Base-by-base conservation (phyloP, 2,797 vertebrate genomes). In the Halcyon badia region DNA sequence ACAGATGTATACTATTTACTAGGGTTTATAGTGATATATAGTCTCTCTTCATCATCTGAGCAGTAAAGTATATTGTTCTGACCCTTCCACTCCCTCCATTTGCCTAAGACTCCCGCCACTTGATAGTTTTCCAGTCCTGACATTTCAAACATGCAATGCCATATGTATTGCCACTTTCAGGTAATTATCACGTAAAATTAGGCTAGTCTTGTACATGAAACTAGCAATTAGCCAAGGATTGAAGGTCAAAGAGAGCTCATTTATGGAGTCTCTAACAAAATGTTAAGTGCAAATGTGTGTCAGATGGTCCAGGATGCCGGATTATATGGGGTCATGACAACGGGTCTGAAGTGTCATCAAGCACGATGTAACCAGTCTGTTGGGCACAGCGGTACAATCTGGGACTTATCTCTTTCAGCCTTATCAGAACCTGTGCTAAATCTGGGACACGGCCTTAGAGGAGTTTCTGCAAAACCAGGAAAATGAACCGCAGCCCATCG, bases 241-340 rank as follows among this genome's bases (percentile, higher is more conserved):
- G 98, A 98, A 98, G 98, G 98, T 98, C 98, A 98, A 98, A 97
- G 97, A 98, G 98, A 98, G 98, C 98, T 98, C 98, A 96, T 98
- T 98, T 98, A 98, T 98, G 93, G 98, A 98, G 98, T 98, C 96
- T 94, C 98, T 98, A 98, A 97, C 97, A 98, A 98, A 99, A 99
- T 98, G 98, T 97, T 99, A 99, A 99, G 99, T 99, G 99, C 99
- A 99, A 99, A 99, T 98, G 98, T 99, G 99, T 99, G 99, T 99
- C 99, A 99, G 99, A 99, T 99, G 99, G 99, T 98, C 98, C 98
- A 97, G 98, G 97, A 97, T 98, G 98, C 98, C 88, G 98, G 98
- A 98, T 99, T 99, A 99, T 98, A 98, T 24, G 56, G 95, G 95
- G 97, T 98, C 98, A 92, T 82, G 92, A 97, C 94, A 54, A 94